Evolutionary conservation across 2,113 vertebrate species (phyloP), one percentile per base, ranked within the genome.

Genomic region (Hassar affinis): DNA sequence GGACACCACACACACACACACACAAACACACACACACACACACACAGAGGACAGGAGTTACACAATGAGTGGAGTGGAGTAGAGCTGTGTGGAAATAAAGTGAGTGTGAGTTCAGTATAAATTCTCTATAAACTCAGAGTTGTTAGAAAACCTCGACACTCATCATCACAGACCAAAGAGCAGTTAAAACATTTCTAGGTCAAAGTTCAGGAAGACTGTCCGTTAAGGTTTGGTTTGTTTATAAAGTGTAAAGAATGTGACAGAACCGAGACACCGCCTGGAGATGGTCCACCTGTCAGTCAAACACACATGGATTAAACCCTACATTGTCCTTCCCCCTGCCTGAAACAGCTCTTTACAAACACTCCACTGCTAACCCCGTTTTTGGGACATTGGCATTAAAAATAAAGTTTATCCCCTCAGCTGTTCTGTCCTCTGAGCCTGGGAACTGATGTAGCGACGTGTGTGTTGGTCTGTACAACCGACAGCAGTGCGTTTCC

Each of bases 21-120:
- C 64, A 68, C 64, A 68, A 33, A 68, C 64, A 42, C 66, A 69
- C 62, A 66, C 62, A 66, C 64, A 68, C 38, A 72, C 69, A 75
- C 71, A 75, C 71, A 75, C 47, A 75, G 42, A 30, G 6, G 30
- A 75, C 47, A 75, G 42, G 62, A 17, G 30, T 18, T 5, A 35
- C 4, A 30, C 17, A 27, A 27, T 59, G 11, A 11, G 1, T 62
- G 33, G 25, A 17, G 33, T 17, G 18, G 14, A 33, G 27, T 64
- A 1, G 3, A 61, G 25, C 3, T 61, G 59, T 27, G 25, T 62
- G 59, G 27, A 27, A 61, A 11, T 27, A 14, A 12, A 5, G 30
- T 64, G 62, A 18, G n/a, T 27, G 17, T 61, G 57, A 61, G 2
- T 4, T 61, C 9, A 61, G 18, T 22, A 22, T 22, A 22, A 56